A percentile compares a stretch with the other conserved stretches of the same genome.
Conservation (phyloP, 2,113 vertebrate species). For the Entelurus aequoreus region DNA sequence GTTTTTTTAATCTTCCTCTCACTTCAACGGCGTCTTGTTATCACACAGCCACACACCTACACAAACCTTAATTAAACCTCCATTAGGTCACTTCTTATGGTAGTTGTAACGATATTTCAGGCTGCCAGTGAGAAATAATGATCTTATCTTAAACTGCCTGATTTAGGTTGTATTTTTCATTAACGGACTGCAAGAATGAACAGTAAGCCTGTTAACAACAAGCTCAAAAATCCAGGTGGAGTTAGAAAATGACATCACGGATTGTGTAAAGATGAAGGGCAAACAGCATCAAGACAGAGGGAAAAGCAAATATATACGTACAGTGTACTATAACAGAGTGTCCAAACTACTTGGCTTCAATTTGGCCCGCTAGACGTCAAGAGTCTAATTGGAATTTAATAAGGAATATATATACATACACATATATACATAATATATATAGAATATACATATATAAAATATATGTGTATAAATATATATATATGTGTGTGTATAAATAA, state of each 20-base stretch:
- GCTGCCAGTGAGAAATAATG: background rate
- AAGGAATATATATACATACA: too few relatives aligned
- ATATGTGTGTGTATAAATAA: too few relatives aligned
- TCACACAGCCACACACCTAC: background rate
- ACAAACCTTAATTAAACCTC: conserved; percentile 54
- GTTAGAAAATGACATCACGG: background rate
- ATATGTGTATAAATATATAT: too few relatives aligned
- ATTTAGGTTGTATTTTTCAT: conserved; percentile 15
- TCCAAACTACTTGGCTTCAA: too few relatives aligned
- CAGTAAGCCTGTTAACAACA: background rate
- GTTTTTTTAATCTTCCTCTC: conserved; percentile 20
- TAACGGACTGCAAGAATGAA: background rate
- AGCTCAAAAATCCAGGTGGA: background rate
- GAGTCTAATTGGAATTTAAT: too few relatives aligned
- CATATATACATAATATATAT: too few relatives aligned
- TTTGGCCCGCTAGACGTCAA: too few relatives aligned
- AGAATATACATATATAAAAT: too few relatives aligned
- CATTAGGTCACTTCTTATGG: conserved; percentile 31
- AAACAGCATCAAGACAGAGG: conserved; percentile 10
- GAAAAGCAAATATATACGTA: background rate
- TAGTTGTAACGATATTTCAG: conserved; percentile 6
- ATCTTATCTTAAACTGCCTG: conserved; percentile 20
- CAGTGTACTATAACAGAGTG: too few relatives aligned
- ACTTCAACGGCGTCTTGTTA: conserved; percentile 16
- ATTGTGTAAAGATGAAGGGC: conserved; percentile 1